Percentiles rank a stretch among this genome's conserved stretches.
Conservation (phyloP, 2,888 invertebrate species). For the Tanytarsus gracilentus region DNA sequence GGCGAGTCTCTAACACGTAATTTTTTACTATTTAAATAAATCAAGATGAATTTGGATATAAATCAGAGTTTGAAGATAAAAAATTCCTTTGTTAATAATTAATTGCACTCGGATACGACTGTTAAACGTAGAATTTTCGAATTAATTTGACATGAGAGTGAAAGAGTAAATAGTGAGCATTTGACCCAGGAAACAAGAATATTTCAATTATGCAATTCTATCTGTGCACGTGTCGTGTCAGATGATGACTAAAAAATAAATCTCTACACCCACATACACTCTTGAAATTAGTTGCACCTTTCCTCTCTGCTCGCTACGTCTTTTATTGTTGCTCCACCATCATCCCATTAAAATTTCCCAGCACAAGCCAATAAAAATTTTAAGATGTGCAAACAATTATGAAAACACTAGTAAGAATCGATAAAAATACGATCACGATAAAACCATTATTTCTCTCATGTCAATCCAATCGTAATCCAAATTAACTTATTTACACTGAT, state of each 20-base stretch:
- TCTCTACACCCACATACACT: not conserved
- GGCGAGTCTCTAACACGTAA: no score
- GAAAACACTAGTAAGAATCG: not conserved
- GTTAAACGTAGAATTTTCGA: not conserved
- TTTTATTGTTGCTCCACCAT: not conserved
- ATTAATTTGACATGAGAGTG: not conserved
- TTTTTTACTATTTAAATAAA: not conserved
- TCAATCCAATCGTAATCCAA: not conserved
- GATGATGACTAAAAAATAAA: not conserved
- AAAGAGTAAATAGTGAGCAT: not conserved
- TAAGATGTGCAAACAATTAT: not conserved
- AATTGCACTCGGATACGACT: not conserved
- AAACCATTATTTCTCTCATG: not conserved
- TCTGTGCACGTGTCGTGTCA: not conserved
- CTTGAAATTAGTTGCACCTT: not conserved
- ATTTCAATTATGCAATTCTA: not conserved
- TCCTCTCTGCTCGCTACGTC: not conserved
- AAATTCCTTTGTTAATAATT: not conserved
- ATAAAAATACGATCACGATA: not conserved
- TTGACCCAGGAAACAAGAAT: not conserved
- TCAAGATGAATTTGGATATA: no score
- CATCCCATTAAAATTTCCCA: not conserved
- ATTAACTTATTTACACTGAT: not conserved
- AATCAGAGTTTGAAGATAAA: no score
- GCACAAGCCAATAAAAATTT: not conserved